Conservation (phyloP, 2,113 vertebrate species). For the Pseudolaguvia tuberculata region DNA sequence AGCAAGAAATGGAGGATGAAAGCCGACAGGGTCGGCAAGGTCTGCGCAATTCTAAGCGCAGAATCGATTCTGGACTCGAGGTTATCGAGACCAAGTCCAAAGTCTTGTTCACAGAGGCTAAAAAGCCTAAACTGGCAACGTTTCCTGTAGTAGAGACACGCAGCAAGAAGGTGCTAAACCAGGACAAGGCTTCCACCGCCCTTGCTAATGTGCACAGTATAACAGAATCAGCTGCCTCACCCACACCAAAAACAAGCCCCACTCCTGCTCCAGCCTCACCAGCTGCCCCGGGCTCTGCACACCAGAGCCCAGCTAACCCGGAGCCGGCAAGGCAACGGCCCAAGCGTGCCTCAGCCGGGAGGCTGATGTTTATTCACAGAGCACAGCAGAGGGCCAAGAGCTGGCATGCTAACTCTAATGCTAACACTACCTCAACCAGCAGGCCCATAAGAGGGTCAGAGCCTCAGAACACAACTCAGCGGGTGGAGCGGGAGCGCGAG, state of each 20-base stretch:
- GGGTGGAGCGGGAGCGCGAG: conserved; percentile 65
- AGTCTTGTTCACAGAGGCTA: conserved; percentile 52
- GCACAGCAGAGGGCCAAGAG: conserved; percentile 81
- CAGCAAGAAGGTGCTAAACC: conserved; percentile 72
- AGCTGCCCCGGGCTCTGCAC: conserved; percentile 42
- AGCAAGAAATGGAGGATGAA: conserved; percentile 52
- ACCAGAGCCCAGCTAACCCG: conserved; percentile 56
- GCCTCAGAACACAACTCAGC: conserved; percentile 59
- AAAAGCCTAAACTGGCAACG: conserved; percentile 64
- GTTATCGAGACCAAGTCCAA: conserved; percentile 3
- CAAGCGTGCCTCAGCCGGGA: conserved; percentile 80
- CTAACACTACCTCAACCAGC: conserved; percentile 98
- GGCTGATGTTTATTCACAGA: conserved; percentile 85
- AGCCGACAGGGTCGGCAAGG: conserved; percentile 83
- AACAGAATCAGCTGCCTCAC: conserved; percentile 62
- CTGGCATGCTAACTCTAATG: conserved; percentile 81
- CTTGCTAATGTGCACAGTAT: conserved; percentile 69
- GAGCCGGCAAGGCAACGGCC: conserved; percentile 79
- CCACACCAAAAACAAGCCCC: conserved; percentile 38
- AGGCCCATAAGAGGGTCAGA: conserved; percentile 83
- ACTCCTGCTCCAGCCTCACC: conserved; percentile 37
- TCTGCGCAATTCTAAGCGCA: conserved; percentile 93
- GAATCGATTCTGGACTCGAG: conserved; percentile 75
- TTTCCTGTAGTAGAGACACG: conserved; percentile 76
- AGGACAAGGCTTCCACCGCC: conserved; percentile 52